Evolutionary conservation across 2,888 invertebrate genomes (phyloP), one percentile per base, ranked within the genome.

Genomic region (Leptarthrus brevirostris): DNA sequence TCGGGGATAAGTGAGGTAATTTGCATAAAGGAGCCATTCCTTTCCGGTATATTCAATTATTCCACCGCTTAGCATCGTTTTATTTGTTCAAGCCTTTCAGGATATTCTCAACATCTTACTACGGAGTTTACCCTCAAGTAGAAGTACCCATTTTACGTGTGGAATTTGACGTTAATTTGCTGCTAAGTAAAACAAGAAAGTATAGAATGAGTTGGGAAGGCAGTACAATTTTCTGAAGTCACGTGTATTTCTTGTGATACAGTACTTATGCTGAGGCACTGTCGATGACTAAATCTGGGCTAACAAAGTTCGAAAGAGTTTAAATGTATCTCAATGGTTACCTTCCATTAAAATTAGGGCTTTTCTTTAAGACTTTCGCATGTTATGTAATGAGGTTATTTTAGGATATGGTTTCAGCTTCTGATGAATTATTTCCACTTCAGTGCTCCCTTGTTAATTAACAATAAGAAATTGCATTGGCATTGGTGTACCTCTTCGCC

Each of bases 1-100:
- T 24, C 24, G 24, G 40, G 47, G 64, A 20, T 64, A 64, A 64
- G 64, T 64, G 64, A 24, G 47, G 44, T 64, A 64, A 64, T 64
- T 64, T 64, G 64, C 64, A 64, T 64, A 64, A 64, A 64, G 64
- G 64, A 47, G 64, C 64, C 64, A 64, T 64, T 64, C 64, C 64
- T 64, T 64, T 64, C 64, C 64, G 64, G 64, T 24, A 47, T 64
- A 64, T 64, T 64, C 64, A 64, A 64, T 64, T 64, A 64, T 64
- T 47, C 64, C 64, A 44, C 40, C 64, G 64, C 64, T 64, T 64
- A 64, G 64, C 64, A 64, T 64, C 64, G 64, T 64, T 64, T 64
- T 64, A 64, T 64, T 64, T 64, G 64, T 20, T 64, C 22, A 64
- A 44, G 47, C 64, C 64, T 24, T 64, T 64, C 24, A 64, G 44